These are phyloP conservation scores for Hormiphora californensis DNA, from an alignment of 37 sponge, comb jelly and placozoan genomes.

Conservation along the genomic window DNA sequence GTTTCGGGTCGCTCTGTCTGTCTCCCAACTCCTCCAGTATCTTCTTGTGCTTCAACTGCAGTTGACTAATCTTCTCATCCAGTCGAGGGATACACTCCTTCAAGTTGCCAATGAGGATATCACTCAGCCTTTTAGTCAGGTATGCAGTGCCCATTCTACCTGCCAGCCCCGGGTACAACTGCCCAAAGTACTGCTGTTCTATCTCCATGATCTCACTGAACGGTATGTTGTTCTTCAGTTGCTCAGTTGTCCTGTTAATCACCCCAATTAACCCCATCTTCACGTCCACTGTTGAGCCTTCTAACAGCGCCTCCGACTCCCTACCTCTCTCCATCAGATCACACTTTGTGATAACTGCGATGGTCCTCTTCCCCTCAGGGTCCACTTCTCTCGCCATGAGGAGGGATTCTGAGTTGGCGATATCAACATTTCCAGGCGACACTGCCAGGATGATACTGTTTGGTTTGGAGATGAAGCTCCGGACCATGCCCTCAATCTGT, in stretches of 20 bases:
- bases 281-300: slow-evolving; percentile 81
- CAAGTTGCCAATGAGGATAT: slow-evolving; percentile 74
- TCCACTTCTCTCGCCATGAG: slow-evolving; percentile 88
- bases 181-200: background rate
- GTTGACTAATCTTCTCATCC: slow-evolving; percentile 64
- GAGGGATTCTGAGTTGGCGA: slow-evolving; percentile 87
- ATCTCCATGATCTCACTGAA: background rate
- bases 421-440: slow-evolving; percentile 86
- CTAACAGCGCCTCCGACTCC: slow-evolving; percentile 80
- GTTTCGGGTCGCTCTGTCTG: slow-evolving; percentile 67
- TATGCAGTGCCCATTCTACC: background rate
- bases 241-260: slow-evolving; percentile 86
- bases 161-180: background rate
- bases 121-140: background rate
- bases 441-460: slow-evolving; percentile 95
- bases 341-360: slow-evolving; percentile 90
- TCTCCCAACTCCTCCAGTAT: slow-evolving; percentile 68
- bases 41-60: slow-evolving; percentile 59
- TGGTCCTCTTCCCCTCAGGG: slow-evolving; percentile 71
- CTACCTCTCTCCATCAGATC: slow-evolving; percentile 94
- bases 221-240: slow-evolving; percentile 60
- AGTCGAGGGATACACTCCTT: slow-evolving; percentile 76
- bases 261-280: slow-evolving; percentile 94
- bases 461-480: slow-evolving; percentile 79
- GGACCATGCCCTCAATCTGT: slow-evolving; percentile 65